Conservation (phyloP, 1,140 invertebrate genomes). For the Venturia canescens region DNA sequence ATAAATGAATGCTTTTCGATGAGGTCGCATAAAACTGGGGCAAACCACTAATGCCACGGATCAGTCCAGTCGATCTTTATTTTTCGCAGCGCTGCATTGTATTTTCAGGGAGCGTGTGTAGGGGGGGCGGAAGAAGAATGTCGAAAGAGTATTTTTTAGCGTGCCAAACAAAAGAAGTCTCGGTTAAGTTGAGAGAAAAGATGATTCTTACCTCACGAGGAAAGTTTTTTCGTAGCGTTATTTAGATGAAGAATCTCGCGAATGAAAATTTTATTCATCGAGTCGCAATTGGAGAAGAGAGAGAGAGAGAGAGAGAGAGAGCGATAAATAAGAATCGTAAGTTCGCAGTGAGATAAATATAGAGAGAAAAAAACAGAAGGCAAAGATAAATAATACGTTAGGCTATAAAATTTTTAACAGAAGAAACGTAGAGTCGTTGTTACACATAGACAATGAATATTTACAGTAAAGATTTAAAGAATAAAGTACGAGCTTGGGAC, state of each 20-base stretch:
- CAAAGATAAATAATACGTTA: slow-evolving; percentile 30
- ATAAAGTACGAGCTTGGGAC: background rate
- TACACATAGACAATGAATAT: slow-evolving; percentile 40
- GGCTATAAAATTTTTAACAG: slow-evolving; percentile 40
- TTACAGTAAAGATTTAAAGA: slow-evolving; percentile 37
- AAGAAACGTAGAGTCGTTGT: slow-evolving; percentile 22
- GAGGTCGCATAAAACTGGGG: background rate
- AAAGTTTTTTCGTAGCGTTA: slow-evolving; percentile 20
- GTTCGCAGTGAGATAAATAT: slow-evolving; percentile 16
- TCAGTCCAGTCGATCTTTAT: background rate
- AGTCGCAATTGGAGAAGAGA: background rate
- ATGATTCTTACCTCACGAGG: slow-evolving; percentile 32
- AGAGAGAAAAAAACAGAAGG: background rate
- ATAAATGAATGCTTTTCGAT: slow-evolving; percentile 49
- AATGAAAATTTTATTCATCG: background rate
- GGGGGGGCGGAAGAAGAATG: background rate
- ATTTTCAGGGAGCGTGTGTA: background rate
- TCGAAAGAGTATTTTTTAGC: slow-evolving; percentile 29
- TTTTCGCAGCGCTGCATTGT: too few relatives aligned
- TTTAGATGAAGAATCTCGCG: slow-evolving; percentile 5
- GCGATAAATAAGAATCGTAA: background rate
- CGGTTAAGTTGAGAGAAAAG: slow-evolving; percentile 19
- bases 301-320: background rate
- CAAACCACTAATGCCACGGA: slow-evolving; percentile 13
- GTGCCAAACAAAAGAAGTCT: slow-evolving; percentile 4